Evolutionary conservation across 2,888 invertebrate species (phyloP), one percentile per base, ranked within the genome.

Genomic region (Drosophila neonasuta): DNA sequence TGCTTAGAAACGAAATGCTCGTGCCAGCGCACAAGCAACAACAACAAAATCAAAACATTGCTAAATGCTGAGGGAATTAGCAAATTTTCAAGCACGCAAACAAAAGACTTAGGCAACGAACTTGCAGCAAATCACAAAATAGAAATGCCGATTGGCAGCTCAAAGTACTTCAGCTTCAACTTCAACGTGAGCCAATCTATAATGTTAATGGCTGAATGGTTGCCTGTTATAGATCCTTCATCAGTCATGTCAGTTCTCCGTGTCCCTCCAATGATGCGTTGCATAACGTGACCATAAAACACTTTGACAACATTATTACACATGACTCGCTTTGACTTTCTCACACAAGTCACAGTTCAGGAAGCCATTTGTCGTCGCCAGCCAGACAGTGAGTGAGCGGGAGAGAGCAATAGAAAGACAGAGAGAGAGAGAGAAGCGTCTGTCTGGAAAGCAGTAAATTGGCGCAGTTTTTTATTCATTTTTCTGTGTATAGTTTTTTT

Each of bases 321-420:
- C 65, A 76, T 74, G 54, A 76, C 39, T 57, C 54, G 60, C 56
- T 73, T 24, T 49, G 79, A 82, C 86, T 83, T 86, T 83, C 83
- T 84, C 85, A 84, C 85, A 86, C 77, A 77, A 83, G 78, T 86
- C 84, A 54, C 74, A 75, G 74, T 81, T 74, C 85, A 86, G 83
- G 83, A 84, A 84, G 79, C 76, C 76, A 86, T 83, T 83, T 81
- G 73, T 79, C 75, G 70, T 49, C 7, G 45, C 58, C 10, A 34
- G n/a, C 0, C 2, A 24, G 17, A 17, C 13, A 39, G 13, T 24
- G 55, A 17, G 6, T 29, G 17, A 17, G 13, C 13, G 10, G 9
- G 8, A 32, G 10, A n/a, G 45, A 30, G 48, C 30, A 4, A 17
- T 39, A 32, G 71, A 51, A 52, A 2, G 52, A 30, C 1, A 45